Percentiles rank a stretch among this genome's conserved stretches.
Evolutionary conservation across 2,113 vertebrate genomes (phyloP).

Genomic region (Helogale parvula): DNA sequence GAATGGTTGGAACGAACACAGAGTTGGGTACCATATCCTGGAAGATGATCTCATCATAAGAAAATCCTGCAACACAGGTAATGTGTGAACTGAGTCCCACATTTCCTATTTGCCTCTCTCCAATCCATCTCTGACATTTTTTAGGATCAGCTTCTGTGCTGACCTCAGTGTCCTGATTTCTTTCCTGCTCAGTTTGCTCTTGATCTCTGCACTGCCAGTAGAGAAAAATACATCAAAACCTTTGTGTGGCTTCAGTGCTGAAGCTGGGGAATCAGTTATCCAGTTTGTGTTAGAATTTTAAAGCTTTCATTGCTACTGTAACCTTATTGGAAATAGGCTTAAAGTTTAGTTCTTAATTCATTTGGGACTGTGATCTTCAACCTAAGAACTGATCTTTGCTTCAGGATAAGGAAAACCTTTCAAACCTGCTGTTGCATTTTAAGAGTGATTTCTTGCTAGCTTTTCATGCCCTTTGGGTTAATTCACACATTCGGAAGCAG

Average conservation of each 20-base stretch:
- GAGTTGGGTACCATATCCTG: neutral
- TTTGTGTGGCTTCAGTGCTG: neutral
- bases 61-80: neutral
- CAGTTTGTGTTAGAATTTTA: neutral
- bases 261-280: neutral
- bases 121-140: neutral
- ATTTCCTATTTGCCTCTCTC: conserved; percentile 6
- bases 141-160: neutral
- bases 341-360: conserved; percentile 41
- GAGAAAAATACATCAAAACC: conserved; percentile 44
- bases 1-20: neutral
- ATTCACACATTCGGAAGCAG: conserved; percentile 37
- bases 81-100: neutral
- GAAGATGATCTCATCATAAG: neutral
- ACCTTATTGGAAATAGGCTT: conserved; percentile 42
- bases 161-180: conserved; percentile 38
- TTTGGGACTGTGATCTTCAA: neutral
- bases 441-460: neutral
- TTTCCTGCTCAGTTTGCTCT: neutral
- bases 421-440: conserved; percentile 26
- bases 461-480: conserved; percentile 26
- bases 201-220: neutral
- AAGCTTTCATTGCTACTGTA: conserved; percentile 5
- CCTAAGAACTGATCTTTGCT: neutral
- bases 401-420: neutral